Conservation (phyloP, 2,113 vertebrate genomes). For the Ondatra zibethicus region DNA sequence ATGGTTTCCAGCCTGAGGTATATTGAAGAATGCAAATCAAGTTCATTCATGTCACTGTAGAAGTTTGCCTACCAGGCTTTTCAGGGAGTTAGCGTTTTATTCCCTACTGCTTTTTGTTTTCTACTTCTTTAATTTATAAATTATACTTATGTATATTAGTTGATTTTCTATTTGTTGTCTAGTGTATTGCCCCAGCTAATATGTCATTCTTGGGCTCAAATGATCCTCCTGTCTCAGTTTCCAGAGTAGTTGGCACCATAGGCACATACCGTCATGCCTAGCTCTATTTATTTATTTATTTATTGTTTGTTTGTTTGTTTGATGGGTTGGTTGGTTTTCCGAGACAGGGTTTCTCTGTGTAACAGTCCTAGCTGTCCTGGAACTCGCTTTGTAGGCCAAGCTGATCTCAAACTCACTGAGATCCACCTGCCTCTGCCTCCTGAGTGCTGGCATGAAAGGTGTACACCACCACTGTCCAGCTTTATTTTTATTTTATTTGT, state of each 20-base stretch:
- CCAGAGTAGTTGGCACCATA: not conserved
- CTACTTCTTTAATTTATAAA: not conserved
- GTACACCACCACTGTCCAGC: too few species aligned
- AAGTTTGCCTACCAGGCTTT: not conserved
- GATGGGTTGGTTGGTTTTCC: too few species aligned
- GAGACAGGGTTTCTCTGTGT: too few species aligned
- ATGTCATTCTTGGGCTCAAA: not conserved
- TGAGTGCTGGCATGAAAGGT: too few species aligned
- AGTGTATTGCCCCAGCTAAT: not conserved
- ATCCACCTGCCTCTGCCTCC: too few species aligned
- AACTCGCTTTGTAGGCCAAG: too few species aligned
- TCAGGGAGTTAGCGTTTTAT: not conserved
- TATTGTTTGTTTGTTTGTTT: not conserved
- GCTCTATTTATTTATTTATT: not conserved
- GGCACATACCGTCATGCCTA: not conserved
- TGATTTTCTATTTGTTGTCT: not conserved
- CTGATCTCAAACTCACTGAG: too few species aligned
- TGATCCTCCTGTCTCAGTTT: not conserved
- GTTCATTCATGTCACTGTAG: not conserved
- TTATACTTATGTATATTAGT: not conserved
- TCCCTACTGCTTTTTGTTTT: not conserved
- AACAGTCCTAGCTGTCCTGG: too few species aligned
- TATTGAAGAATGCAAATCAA: not conserved
- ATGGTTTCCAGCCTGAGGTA: not conserved
- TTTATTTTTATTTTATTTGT: not conserved